A percentile compares a stretch with the other conserved stretches of the same genome.
phyloP scores from a whole-genome alignment of 2,888 invertebrate species.

The Acanthopleura granulata region DNA sequence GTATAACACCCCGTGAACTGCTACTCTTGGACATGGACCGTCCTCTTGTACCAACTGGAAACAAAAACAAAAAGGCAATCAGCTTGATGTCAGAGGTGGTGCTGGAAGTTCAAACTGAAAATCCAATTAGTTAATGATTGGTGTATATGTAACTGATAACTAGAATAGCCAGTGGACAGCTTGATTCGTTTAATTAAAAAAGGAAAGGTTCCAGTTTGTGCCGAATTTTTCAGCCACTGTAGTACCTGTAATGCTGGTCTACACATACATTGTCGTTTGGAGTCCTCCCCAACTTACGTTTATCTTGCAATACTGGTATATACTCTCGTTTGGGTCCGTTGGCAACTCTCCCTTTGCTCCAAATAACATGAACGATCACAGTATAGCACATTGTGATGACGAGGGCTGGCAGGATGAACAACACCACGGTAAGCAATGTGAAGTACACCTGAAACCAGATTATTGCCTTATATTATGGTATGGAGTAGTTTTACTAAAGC shows the following conservation, averaged over 20 bases:
- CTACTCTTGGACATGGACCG: conserved; percentile 5
- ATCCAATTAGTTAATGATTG: too few relatives aligned
- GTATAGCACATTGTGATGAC: conserved; percentile 92
- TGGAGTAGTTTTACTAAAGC: too few relatives aligned
- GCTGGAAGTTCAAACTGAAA: too few relatives aligned
- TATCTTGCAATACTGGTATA: not conserved
- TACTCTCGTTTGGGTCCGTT: not conserved
- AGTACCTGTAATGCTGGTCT: too few relatives aligned
- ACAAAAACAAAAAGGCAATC: not conserved
- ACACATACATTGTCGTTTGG: too few relatives aligned
- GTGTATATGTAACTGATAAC: too few relatives aligned
- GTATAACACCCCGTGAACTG: conserved; percentile 50
- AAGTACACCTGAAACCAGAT: conserved; percentile 56
- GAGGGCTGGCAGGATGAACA: conserved; percentile 89
- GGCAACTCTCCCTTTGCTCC: conserved; percentile 38
- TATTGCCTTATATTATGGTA: too few relatives aligned
- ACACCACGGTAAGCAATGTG: conserved; percentile 78
- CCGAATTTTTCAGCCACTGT: too few relatives aligned
- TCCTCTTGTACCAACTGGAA: not conserved
- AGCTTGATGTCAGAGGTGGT: too few relatives aligned
- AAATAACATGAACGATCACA: conserved; percentile 91
- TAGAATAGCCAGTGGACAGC: too few relatives aligned
- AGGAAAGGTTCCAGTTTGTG: too few relatives aligned
- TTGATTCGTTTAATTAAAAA: too few relatives aligned
- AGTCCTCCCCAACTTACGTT: not conserved